Evolutionary conservation across 2,113 vertebrate species (phyloP), one percentile per base, ranked within the genome.

Genomic region (Poeciliopsis prolifica): DNA sequence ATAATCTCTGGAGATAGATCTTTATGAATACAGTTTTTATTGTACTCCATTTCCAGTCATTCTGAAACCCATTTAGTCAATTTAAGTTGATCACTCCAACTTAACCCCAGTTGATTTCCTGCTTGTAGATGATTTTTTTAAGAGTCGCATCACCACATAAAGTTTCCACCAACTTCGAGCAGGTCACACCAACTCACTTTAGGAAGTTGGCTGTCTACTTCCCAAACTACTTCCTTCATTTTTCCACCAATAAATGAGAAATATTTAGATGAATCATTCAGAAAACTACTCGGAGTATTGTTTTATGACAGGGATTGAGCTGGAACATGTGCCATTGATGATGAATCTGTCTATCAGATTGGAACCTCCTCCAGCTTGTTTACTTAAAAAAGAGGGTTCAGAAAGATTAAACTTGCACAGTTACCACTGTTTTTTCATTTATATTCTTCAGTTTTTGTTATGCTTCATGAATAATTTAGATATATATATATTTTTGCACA

Each of bases 391-490:
- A 8, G 51, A 54, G 2, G 19, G 51, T 54, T 54, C 51, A 54
- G n/a, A n/a, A 11, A 10, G 51, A 54, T 22, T 3, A n/a, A 54
- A 54, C 1, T 24, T 54, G 22, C 19, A 1, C 24, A 9, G 51
- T 24, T 19, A 54, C 19, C 19, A 54, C 22, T 54, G 42, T 6
- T 24, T 24, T 54, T 24, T 24, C 17, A 54, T 11, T 10, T 54
- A 24, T 9, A 54, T 8, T 54, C 22, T 54, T 54, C 19, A 54
- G 17, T 58, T 58, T 58, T 58, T 58, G 51, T 58, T n/a, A n/a
- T 3, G 24, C 69, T 44, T 63, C 42, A n/a, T 65, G 61, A 3
- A 29, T 61, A 65, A 42, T 85, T 58, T 79, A 54, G 17, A 4
- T 48, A 29, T 29, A 29, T 29, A 29, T 44, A 24, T 8, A 7